A percentile compares a stretch with the other conserved stretches of the same genome.
These are phyloP conservation scores for Platycnemis pennipes DNA, from an alignment of 2,888 invertebrate species.

Conservation along the genomic window DNA sequence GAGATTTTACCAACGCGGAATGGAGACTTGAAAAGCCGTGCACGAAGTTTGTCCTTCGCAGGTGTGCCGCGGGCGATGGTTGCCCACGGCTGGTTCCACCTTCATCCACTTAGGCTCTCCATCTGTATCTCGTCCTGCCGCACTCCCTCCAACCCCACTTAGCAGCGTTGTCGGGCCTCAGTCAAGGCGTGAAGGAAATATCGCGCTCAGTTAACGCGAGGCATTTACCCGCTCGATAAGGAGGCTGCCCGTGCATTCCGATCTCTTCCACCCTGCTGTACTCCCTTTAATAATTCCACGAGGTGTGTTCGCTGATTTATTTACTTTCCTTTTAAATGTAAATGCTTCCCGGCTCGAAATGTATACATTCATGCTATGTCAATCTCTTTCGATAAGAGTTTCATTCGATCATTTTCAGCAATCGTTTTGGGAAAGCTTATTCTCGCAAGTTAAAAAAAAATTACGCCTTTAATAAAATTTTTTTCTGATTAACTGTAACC, in stretches of 20 bases:
- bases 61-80: too few relatives aligned
- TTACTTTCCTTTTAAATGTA: background rate
- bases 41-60: too few relatives aligned
- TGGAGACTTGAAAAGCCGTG: too few relatives aligned
- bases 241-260: background rate
- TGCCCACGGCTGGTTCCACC: background rate
- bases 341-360: background rate
- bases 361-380: background rate
- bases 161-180: background rate
- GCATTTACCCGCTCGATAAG: background rate
- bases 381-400: too few relatives aligned
- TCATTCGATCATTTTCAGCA: too few relatives aligned
- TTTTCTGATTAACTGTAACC: too few relatives aligned
- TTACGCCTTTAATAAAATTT: too few relatives aligned
- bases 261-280: background rate
- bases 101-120: background rate
- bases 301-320: background rate
- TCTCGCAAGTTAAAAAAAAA: too few relatives aligned
- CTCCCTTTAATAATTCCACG: background rate
- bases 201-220: background rate
- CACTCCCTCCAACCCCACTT: background rate
- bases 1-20: too few relatives aligned
- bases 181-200: conserved; percentile 44
- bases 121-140: background rate
- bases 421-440: too few relatives aligned